Base-by-base conservation (phyloP, 2,888 invertebrate genomes). In the Amorpha juglandis region DNA sequence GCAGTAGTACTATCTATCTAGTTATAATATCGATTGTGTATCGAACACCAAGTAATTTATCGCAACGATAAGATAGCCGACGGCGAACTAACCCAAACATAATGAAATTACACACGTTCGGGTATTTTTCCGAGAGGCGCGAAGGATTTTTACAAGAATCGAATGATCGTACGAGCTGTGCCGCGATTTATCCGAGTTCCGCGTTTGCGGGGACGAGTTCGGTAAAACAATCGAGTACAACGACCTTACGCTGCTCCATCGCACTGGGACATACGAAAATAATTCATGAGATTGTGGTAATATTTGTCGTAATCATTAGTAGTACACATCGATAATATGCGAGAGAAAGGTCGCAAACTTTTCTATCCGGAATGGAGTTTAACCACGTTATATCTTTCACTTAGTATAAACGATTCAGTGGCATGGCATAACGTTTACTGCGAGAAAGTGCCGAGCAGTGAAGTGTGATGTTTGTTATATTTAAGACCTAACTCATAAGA, bases 41-140 rank as follows among this genome's bases (percentile, higher is more conserved):
- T 91, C 89, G 89, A 88, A 83, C 82, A 77, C 82, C 80, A 78
- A 77, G 82, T 82, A 89, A 91, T 90, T 91, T 91, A 92, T 91
- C 92, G 88, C 80, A 69, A 78, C 78, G 92, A 92, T 92, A 91
- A 91, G 90, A 91, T 91, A 90, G 77, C 52, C 71, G 74, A 75
- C 72, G 72, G 70, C 69, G 68, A 73, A 72, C 73, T 74, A 77
- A 76, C 70, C 69, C 73, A 78, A 78, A 78, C 72, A 78, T 77
- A 74, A 75, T 73, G 76, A 76, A 73, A 79, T 78, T 77, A 76
- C 64, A 77, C 68, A 71, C 68, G 68, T 72, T 70, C 68, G 68
- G 70, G 78, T 78, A 75, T 78, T 79, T 81, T 80, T 79, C 72
- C 75, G 66, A 74, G 64, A 67, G 67, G 55, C 58, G 42, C 19